Evolutionary conservation across 2,888 invertebrate genomes (phyloP), one percentile per base, ranked within the genome.

Genomic region (Chaetogeoica ovagalla): DNA sequence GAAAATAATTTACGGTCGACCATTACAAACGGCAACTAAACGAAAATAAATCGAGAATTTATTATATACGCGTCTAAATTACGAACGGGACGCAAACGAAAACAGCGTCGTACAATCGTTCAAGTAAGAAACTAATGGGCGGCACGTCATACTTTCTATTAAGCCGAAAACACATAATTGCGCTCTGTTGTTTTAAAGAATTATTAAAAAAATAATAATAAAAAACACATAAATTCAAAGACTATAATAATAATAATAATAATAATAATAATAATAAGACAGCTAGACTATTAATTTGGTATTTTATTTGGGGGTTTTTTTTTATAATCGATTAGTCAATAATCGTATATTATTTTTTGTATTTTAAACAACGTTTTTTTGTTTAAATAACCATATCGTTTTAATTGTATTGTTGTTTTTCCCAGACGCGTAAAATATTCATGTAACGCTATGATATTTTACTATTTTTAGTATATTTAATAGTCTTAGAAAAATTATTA

Each of bases 41-140:
- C 43, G 57, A 66, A 66, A 75, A 59, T 66, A 75, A 75, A 75
- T 43, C 66, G 43, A 66, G 23, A 57, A 66, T 66, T 75, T 66
- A 75, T 75, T 57, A 23, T 30, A 30, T 4, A 4, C 39, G 2
- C 43, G 15, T 75, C 39, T 43, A 37, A 73, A 52, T 48, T 68
- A 68, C 39, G 39, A 57, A 57, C 43, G 37, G 65, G 23, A 66
- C 39, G 43, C 57, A 66, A 75, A 75, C 59, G 57, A 30, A 66
- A 75, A 75, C 43, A 19, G 39, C 65, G 19, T 43, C 65, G 19
- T 43, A 59, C 23, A 30, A 43, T 74, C 23, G 23, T 57, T 59
- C 23, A 57, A 13, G 57, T 8, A 57, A 23, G 13, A 66, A 59
- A 74, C 37, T 57, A 65, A 75, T 66, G 30, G 39, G 39, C 39